phyloP scores from a whole-genome alignment of 2,888 invertebrate genomes.

The Notodonta ziczac region DNA sequence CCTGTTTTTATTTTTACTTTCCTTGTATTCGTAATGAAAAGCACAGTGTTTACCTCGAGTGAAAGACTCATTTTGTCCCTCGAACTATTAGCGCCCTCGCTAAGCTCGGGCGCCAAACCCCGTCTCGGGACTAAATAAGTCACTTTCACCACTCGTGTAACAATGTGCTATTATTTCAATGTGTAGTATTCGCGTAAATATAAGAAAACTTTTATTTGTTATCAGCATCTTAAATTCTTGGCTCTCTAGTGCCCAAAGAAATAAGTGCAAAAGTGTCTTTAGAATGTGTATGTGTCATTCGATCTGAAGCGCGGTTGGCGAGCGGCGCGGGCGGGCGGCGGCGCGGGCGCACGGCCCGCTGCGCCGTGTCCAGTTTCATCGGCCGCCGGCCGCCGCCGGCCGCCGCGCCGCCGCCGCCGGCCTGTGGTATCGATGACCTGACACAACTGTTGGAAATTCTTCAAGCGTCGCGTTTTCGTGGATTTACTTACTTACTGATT shows the following conservation, averaged over 20 bases:
- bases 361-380: constrained; percentile 36
- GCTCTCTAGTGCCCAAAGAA: constrained; percentile 32
- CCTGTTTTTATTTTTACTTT: too few species aligned
- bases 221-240: background rate
- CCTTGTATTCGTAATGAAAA: too few species aligned
- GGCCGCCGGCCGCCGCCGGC: constrained; percentile 33
- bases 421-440: constrained; percentile 29
- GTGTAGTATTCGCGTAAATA: too few species aligned
- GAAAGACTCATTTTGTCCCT: too few species aligned
- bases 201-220: background rate
- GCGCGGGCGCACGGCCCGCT: constrained; percentile 19
- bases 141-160: too few species aligned
- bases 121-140: too few species aligned
- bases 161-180: too few species aligned
- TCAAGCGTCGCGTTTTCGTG: background rate
- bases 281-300: constrained; percentile 19
- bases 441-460: constrained; percentile 15
- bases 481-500: background rate
- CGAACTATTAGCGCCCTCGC: too few species aligned
- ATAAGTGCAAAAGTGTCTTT: constrained; percentile 28
- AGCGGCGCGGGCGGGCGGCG: constrained; percentile 12
- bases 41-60: too few species aligned
- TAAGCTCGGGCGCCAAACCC: too few species aligned
- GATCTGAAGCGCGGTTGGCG: constrained; percentile 22
- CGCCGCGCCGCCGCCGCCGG: constrained; percentile 20